Evolutionary conservation across 2,113 vertebrate species (phyloP).

Genomic region (Tapirus terrestris): DNA sequence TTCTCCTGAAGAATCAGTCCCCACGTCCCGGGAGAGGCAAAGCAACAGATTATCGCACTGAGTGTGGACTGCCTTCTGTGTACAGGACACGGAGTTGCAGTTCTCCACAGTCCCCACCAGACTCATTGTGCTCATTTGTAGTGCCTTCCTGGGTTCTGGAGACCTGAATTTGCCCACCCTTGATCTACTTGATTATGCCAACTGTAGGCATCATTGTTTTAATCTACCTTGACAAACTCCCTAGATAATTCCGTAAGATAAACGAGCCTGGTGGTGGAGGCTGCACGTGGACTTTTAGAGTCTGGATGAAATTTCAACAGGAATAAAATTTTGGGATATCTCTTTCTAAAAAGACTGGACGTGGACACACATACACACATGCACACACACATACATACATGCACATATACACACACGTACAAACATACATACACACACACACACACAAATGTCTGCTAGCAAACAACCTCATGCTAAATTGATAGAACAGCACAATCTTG

Average conservation of each 20-base stretch:
- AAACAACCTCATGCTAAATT: not conserved
- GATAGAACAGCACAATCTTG: not conserved
- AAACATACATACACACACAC: not conserved
- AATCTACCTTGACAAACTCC: not conserved
- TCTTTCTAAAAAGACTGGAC: not conserved
- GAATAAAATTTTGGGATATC: not conserved
- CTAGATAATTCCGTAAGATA: not conserved
- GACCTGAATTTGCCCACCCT: rapidly evolving
- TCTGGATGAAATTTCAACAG: not conserved
- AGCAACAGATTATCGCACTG: rapidly evolving
- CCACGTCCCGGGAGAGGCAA: rapidly evolving
- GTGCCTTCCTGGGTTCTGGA: rapidly evolving
- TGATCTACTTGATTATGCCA: too few species aligned
- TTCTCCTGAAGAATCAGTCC: not conserved
- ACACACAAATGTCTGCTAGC: not conserved
- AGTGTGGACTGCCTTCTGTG: rapidly evolving
- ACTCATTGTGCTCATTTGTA: rapidly evolving
- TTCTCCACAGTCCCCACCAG: rapidly evolving
- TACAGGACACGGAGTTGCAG: rapidly evolving
- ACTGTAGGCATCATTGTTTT: rapidly evolving
- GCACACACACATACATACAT: not conserved
- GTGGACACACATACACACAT: not conserved
- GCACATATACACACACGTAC: not conserved
- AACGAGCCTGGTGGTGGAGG: not conserved
- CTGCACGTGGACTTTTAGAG: not conserved